phyloP scores from a whole-genome alignment of 2,113 vertebrate species.

The Poeciliopsis turrubarensis region DNA sequence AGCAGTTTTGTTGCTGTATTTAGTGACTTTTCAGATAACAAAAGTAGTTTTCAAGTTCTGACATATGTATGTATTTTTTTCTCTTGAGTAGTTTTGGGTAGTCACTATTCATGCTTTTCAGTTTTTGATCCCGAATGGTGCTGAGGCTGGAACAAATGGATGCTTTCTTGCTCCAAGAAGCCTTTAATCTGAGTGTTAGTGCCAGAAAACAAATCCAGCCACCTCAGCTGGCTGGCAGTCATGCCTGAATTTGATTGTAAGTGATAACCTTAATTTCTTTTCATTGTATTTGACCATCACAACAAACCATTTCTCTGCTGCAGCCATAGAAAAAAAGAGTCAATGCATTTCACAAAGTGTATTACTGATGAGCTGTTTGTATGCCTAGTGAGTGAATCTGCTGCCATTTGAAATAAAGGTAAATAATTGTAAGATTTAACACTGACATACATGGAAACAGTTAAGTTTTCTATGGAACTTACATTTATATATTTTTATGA shows the following conservation, averaged over 20 bases:
- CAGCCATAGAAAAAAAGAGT: not conserved
- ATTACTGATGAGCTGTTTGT: not conserved
- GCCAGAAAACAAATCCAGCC: not conserved
- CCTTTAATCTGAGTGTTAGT: not conserved
- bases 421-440: not conserved
- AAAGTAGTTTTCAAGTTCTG: not conserved
- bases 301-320: not conserved
- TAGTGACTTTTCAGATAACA: too few species aligned
- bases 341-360: not conserved
- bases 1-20: too few species aligned
- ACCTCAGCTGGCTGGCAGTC: not conserved
- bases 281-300: not conserved
- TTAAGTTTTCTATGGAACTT: not conserved
- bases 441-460: not conserved
- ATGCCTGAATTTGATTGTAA: too few species aligned
- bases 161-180: too few species aligned
- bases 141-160: not conserved
- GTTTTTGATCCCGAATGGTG: too few species aligned
- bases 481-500: too few species aligned
- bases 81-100: not conserved
- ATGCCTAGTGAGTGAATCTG: not conserved
- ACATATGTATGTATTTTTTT: too few species aligned
- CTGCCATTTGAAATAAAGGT: not conserved
- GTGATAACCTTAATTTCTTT: not conserved
- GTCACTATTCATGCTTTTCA: too few species aligned